Conservation (phyloP, 1,140 invertebrate species). For the Drosophila nigromelanica region DNA sequence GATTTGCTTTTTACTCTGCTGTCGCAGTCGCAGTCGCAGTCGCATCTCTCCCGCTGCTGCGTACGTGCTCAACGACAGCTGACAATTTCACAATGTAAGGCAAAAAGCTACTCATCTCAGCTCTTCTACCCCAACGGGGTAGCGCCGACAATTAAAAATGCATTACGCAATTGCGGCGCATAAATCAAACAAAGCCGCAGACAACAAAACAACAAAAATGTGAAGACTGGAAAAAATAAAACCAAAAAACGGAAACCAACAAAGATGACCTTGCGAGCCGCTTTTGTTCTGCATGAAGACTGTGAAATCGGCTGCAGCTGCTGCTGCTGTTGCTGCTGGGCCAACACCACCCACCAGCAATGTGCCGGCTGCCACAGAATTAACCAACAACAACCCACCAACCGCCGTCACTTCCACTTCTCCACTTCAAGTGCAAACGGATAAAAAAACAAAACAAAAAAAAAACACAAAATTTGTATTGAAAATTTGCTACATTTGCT, state of each 20-base stretch:
- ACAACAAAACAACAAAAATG: neutral
- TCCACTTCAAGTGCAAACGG: too few relatives aligned
- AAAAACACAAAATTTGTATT: conserved; percentile 17
- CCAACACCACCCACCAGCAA: conserved; percentile 28
- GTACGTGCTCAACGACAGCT: conserved; percentile 56
- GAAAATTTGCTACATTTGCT: conserved; percentile 46
- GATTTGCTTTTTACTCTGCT: neutral
- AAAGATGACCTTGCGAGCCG: conserved; percentile 33
- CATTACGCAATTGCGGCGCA: conserved; percentile 55
- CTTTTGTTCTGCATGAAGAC: conserved; percentile 49
- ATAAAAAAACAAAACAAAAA: neutral
- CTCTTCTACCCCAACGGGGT: conserved; percentile 12
- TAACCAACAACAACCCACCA: too few relatives aligned
- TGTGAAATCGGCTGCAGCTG: conserved; percentile 14
- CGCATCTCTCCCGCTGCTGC: conserved; percentile 7
- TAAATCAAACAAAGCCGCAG: conserved; percentile 37
- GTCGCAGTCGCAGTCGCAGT: too few relatives aligned
- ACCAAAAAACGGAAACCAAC: conserved; percentile 36
- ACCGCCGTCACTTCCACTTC: neutral
- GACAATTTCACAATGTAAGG: conserved; percentile 48
- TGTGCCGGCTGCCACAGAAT: neutral
- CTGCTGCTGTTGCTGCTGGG: neutral
- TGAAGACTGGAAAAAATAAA: conserved; percentile 1
- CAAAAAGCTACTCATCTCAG: conserved; percentile 43
- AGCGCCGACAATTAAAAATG: conserved; percentile 54